Evolutionary conservation across 2,888 invertebrate genomes (phyloP), one percentile per base, ranked within the genome.

Genomic region (Abrostola triplasia): DNA sequence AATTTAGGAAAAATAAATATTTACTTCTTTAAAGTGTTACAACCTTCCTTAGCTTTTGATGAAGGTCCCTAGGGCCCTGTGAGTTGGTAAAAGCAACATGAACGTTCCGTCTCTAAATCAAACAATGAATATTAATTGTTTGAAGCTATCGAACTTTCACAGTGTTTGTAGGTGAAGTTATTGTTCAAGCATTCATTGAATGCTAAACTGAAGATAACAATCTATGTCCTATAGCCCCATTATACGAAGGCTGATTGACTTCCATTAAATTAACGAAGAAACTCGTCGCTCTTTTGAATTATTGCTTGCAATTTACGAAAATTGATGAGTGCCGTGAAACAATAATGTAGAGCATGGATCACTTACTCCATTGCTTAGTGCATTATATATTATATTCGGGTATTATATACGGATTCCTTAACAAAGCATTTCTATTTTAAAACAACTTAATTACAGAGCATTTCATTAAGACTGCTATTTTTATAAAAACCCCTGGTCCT

Each of bases 131-230:
- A 82, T 81, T 83, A 83, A 84, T 84, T 79, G 64, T 76, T 77
- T 72, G 72, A 42, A 64, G 79, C 76, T 76, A 75, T 80, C 76
- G 70, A 82, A 82, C 84, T 84, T 83, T 84, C 83, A 77, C 82
- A 79, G 71, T 74, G 72, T 59, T 69, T 71, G 64, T 64, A 64
- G 60, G 72, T 73, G 67, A 67, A 73, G 72, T 72, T 69, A 73
- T 83, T 82, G 76, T 77, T 82, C 76, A 77, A 71, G 75, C 79
- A 76, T 80, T 80, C 79, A 63, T 71, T 85, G 86, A 86, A 88
- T 88, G 83, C 78, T 84, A 84, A 88, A 86, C 69, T 78, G 69
- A 78, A 80, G 84, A 88, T 88, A 76, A 79, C 81, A 78, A 88
- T 80, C 76, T 60, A 65, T 69, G 72, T 73, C 70, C 67, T 59